Evolutionary conservation across 2,888 invertebrate genomes (phyloP).

Genomic region (Dasypogon diadema): DNA sequence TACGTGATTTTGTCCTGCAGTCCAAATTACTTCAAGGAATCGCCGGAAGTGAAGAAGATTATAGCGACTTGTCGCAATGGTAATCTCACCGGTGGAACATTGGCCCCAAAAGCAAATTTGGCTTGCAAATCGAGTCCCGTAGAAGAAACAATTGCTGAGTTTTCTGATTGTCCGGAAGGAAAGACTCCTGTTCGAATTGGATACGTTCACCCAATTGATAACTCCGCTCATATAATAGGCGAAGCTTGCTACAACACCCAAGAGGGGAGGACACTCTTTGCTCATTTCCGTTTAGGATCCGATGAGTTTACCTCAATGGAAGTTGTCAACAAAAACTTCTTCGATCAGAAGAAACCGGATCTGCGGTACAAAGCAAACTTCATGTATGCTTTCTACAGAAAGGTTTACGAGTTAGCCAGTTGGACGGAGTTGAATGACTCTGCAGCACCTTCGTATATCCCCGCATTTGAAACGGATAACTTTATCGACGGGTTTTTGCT

Average conservation of each 20-base stretch:
- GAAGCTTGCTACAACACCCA: conserved; percentile 61
- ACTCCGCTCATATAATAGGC: conserved; percentile 59
- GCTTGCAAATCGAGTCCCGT: conserved; percentile 61
- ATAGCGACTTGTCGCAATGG: conserved; percentile 60
- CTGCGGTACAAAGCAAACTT: conserved; percentile 61
- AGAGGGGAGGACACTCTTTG: conserved; percentile 60
- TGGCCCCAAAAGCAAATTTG: conserved; percentile 24
- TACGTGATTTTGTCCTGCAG: conserved; percentile 47
- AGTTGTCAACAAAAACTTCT: conserved; percentile 55
- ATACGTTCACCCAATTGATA: conserved; percentile 60
- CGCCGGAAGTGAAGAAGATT: conserved; percentile 48
- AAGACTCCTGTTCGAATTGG: conserved; percentile 59
- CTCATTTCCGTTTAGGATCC: conserved; percentile 59
- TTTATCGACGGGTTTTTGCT: conserved; percentile 59
- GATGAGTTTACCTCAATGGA: not conserved
- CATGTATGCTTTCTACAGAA: conserved; percentile 58
- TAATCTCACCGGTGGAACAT: conserved; percentile 51
- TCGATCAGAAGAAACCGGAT: conserved; percentile 59
- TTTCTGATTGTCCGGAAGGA: conserved; percentile 59
- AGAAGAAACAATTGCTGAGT: conserved; percentile 59
- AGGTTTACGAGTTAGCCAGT: no score
- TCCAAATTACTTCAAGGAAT: not conserved
- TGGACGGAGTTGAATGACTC: no score
- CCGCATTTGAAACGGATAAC: conserved; percentile 58
- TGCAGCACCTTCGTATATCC: conserved; percentile 54